Conservation (phyloP, 2,797 vertebrate species). For the Micromesistius poutassou region DNA sequence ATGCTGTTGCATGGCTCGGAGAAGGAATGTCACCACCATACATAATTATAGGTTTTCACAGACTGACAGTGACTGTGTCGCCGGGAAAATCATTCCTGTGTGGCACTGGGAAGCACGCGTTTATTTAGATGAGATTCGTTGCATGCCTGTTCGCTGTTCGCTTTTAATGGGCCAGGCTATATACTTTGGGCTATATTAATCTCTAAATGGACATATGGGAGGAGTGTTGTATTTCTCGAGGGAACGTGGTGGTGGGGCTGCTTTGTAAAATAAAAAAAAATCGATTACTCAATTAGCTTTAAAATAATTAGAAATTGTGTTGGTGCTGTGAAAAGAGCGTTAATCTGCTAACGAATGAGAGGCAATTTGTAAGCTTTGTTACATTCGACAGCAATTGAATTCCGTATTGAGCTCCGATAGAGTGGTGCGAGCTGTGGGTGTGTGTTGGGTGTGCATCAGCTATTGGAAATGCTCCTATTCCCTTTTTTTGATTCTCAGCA, state of each 20-base stretch:
- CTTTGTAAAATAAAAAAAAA: conserved; percentile 32
- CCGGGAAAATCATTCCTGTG: conserved; percentile 33
- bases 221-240: conserved; percentile 51
- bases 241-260: conserved; percentile 22
- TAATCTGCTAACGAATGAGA: conserved; percentile 61
- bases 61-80: conserved; percentile 45
- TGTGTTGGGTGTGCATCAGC: conserved; percentile 61
- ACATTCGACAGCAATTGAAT: conserved; percentile 60
- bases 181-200: conserved; percentile 4
- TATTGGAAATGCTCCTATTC: conserved; percentile 53
- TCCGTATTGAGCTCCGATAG: conserved; percentile 44
- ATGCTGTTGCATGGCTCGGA: conserved; percentile 38
- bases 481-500: conserved; percentile 49
- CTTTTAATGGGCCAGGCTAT: not conserved
- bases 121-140: conserved; percentile 4
- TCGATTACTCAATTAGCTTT: conserved; percentile 64
- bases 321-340: conserved; percentile 47
- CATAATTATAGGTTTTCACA: conserved; percentile 55
- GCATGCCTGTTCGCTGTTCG: not conserved
- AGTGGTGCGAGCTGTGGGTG: conserved; percentile 51
- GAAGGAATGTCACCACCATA: conserved; percentile 41
- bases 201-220: conserved; percentile 58
- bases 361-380: conserved; percentile 59
- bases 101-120: not conserved
- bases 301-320: conserved; percentile 67